Base-by-base conservation (phyloP, 2,888 invertebrate species). In the Drosophila borealis region DNA sequence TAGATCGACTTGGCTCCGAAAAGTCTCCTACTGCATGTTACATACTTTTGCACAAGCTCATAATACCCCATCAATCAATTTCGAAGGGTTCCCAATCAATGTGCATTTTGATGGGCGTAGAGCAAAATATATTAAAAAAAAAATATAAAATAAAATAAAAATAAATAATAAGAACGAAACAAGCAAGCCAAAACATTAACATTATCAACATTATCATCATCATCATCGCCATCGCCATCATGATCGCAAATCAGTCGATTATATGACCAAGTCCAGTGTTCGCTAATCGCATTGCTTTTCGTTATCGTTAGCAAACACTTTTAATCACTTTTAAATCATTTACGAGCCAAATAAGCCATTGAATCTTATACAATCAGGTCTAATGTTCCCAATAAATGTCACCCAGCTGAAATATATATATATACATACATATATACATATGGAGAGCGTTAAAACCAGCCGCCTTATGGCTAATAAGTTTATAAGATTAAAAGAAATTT, bases 241-340 rank as follows among this genome's bases (percentile, higher is more conserved):
- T 64, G 41, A 48, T 61, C 57, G 67, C 49, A 62, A 78, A 78
- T 82, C 83, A 76, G 51, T 82, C 69, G 86, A 69, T 81, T 83
- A 86, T 82, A 67, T 70, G 68, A 73, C 19, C 65, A 48, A 55
- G 53, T 68, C 50, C 57, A 65, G 66, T 61, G 68, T 49, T 49
- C 50, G 53, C 48, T 79, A 85, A 85, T 81, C 78, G 56, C 59
- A 70, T 53, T 65, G 64, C 36, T 59, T 36, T 39, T 19, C 73
- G 59, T 67, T 78, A 83, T 82, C 80, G 48, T 53, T 72, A 21
- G 63, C 48, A 57, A 29, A 53, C 66, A 76, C 65, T 64, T 61
- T 48, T 70, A 82, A 82, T 84, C 78, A 59, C 71, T 69, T 72
- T 81, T 78, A 78, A 87, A 87, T 81, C 87, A 86, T 84, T 84